These are phyloP conservation scores for Muntiacus reevesi DNA, from an alignment of 2,113 vertebrate genomes.

Conservation along the genomic window DNA sequence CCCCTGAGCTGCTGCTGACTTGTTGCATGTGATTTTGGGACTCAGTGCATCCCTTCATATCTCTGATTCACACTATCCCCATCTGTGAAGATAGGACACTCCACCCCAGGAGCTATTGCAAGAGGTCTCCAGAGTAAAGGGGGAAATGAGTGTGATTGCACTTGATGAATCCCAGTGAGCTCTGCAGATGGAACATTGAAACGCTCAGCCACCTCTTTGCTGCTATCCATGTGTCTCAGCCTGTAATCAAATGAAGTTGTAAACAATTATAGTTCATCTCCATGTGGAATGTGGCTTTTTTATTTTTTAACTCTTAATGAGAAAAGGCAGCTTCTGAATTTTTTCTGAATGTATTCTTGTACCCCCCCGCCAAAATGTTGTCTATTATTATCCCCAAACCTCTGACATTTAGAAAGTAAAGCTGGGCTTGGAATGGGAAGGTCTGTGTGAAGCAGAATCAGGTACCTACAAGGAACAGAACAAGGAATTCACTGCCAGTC, in stretches of 20 bases:
- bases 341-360: background rate
- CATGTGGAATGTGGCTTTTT: background rate
- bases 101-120: background rate
- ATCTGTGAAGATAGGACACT: background rate
- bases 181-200: background rate
- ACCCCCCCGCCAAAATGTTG: accelerated
- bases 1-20: background rate
- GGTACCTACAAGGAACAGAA: background rate
- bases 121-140: background rate
- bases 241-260: background rate
- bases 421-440: background rate
- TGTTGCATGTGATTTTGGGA: background rate
- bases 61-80: background rate
- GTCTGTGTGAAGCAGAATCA: background rate
- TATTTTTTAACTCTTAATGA: background rate
- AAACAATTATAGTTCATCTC: background rate
- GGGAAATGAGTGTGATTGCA: too few species aligned
- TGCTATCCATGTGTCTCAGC: background rate
- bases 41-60: background rate
- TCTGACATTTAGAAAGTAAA: too few species aligned
- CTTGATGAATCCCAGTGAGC: background rate
- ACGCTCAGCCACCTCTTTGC: background rate
- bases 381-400: background rate
- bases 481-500: background rate
- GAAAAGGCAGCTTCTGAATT: background rate